Percentiles rank a stretch among this genome's conserved stretches.
phyloP scores from a whole-genome alignment of 2,113 vertebrate genomes.

The Fulmarus glacialis region DNA sequence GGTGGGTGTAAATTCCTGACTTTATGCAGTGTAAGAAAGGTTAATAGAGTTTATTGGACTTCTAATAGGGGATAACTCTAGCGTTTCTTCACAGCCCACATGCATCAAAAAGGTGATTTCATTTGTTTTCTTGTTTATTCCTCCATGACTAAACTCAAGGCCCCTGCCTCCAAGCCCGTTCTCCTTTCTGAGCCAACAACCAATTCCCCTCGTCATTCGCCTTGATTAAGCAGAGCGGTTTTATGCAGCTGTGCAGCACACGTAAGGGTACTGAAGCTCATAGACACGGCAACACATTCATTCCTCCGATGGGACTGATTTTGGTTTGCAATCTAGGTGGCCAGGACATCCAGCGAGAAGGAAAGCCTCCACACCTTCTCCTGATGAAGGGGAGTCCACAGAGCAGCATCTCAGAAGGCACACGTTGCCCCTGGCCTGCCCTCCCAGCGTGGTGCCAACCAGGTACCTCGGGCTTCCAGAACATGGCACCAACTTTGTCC shows the following conservation, averaged over 20 bases:
- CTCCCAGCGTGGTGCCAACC: fast-evolving
- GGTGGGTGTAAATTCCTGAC: not conserved
- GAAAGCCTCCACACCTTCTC: not conserved
- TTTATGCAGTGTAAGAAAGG: not conserved
- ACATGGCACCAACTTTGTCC: not conserved
- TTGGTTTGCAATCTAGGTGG: not conserved
- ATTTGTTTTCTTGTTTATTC: not conserved
- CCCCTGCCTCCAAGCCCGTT: not conserved
- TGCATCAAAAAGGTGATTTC: not conserved
- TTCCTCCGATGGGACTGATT: not conserved
- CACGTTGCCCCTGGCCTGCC: not conserved
- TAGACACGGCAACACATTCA: not conserved
- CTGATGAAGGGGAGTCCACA: not conserved
- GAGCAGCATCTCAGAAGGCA: fast-evolving
- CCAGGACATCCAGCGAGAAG: fast-evolving
- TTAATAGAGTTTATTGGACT: not conserved
- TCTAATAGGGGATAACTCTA: not conserved
- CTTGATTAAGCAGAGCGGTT: not conserved
- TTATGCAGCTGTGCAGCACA: not conserved
- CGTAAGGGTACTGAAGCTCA: not conserved
- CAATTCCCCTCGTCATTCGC: not conserved
- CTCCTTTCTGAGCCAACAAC: not conserved
- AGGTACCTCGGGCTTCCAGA: not conserved
- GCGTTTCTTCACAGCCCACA: not conserved
- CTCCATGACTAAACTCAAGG: not conserved